Evolutionary conservation across 2,888 invertebrate genomes (phyloP).

Genomic region (Gortyna flavago): DNA sequence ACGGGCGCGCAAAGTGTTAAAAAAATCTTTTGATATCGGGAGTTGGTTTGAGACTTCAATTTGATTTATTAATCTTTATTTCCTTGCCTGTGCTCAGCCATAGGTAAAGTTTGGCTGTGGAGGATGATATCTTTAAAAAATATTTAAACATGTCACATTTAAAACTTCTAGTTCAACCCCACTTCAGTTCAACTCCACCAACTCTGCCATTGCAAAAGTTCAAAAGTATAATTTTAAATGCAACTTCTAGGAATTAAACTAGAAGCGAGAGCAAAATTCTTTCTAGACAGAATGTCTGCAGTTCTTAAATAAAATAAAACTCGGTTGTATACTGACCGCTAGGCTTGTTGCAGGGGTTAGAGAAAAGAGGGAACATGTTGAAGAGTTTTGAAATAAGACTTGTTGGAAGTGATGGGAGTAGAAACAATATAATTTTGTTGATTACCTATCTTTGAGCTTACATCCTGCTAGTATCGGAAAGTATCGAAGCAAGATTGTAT

Average conservation of each 20-base stretch:
- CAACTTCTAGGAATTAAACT: neutral
- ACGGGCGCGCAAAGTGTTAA: too few species aligned
- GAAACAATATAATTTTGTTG: neutral
- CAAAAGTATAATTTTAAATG: conserved; percentile 10
- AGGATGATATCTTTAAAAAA: too few species aligned
- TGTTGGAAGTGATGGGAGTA: neutral
- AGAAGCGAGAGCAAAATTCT: conserved; percentile 2
- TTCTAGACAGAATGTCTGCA: neutral
- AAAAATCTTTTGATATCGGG: neutral
- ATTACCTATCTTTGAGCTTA: neutral
- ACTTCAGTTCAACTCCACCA: neutral
- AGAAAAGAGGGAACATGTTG: too few species aligned
- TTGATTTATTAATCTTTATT: neutral
- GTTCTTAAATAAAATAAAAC: conserved; percentile 26
- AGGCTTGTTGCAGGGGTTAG: neutral
- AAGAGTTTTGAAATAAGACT: conserved; percentile 9
- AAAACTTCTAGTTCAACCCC: neutral
- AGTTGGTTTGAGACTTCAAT: neutral
- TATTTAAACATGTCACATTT: neutral
- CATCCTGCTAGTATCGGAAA: neutral
- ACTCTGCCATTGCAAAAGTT: neutral
- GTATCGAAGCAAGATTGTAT: neutral
- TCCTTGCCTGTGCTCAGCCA: neutral
- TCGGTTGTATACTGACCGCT: neutral
- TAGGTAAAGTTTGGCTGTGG: too few species aligned